A percentile compares a stretch with the other conserved stretches of the same genome.
phyloP scores from a whole-genome alignment of 1,140 invertebrate genomes.

The Zaprionus nigranus region DNA sequence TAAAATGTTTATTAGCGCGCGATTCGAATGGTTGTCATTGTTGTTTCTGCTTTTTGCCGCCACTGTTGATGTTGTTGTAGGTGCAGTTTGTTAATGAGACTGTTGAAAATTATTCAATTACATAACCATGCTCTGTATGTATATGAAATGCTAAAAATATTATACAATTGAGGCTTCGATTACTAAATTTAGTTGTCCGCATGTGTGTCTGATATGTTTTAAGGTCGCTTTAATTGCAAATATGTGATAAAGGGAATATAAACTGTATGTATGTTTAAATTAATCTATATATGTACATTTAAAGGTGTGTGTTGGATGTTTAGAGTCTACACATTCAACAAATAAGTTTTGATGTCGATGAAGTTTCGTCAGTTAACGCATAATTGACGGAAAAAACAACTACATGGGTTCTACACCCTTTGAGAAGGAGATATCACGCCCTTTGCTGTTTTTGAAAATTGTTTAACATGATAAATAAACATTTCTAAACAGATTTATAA shows the following conservation, averaged over 20 bases:
- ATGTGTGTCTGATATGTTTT: conserved; percentile 3
- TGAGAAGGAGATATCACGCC: too few species aligned
- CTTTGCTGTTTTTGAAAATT: too few species aligned
- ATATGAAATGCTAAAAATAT: conserved; percentile 31
- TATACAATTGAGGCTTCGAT: conserved; percentile 9
- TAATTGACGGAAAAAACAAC: too few species aligned
- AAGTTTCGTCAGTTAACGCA: too few species aligned
- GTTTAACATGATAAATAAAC: too few species aligned
- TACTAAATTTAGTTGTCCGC: conserved; percentile 5
- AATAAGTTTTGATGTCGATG: too few species aligned
- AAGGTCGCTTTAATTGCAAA: conserved; percentile 16
- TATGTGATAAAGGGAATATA: conserved; percentile 31
- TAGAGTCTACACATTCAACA: too few species aligned
- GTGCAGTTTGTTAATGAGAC: conserved; percentile 63
- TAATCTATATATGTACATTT: too few species aligned
- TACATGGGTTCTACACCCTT: too few species aligned
- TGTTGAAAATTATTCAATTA: conserved; percentile 70
- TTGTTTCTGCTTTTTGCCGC: conserved; percentile 48
- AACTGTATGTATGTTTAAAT: neutral
- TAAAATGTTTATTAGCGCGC: conserved; percentile 77
- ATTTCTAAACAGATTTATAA: neutral
- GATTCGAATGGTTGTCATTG: conserved; percentile 48
- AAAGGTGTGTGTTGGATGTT: too few species aligned
- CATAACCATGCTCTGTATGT: conserved; percentile 24
- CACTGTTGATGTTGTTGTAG: conserved; percentile 34